Percentiles rank a stretch among this genome's conserved stretches.
Conservation (phyloP, 2,797 vertebrate species). For the Poecilia velifera region DNA sequence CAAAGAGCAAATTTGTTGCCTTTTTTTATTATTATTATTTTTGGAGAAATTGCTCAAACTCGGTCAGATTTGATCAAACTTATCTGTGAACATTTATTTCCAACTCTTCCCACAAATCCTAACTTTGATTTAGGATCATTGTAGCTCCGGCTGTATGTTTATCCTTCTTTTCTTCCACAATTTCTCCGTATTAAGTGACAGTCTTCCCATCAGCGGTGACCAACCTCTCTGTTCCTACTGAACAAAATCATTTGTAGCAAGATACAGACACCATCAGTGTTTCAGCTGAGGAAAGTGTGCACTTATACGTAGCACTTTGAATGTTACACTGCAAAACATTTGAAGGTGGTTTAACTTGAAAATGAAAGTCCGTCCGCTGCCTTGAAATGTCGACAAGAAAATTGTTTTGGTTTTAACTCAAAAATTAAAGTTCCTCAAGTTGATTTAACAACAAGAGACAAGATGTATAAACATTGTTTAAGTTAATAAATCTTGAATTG, state of each 20-base stretch:
- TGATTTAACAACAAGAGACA: too few relatives aligned
- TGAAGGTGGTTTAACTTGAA: too few relatives aligned
- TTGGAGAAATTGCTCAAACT: background rate
- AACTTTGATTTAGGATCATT: background rate
- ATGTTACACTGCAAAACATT: too few relatives aligned
- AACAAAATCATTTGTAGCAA: background rate
- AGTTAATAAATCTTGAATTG: too few relatives aligned
- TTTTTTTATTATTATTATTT: background rate
- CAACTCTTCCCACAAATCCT: background rate
- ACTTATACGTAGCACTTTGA: too few relatives aligned
- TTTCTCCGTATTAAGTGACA: background rate
- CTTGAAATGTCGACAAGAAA: too few relatives aligned
- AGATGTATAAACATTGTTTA: too few relatives aligned
- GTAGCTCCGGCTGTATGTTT: background rate
- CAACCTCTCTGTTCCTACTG: background rate
- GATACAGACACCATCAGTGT: background rate
- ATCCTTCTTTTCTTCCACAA: background rate
- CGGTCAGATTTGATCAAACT: background rate
- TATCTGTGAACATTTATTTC: background rate
- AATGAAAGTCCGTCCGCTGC: too few relatives aligned
- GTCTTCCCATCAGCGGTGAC: background rate
- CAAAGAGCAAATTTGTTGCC: background rate
- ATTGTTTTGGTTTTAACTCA: background rate
- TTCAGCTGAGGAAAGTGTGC: background rate
- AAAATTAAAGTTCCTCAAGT: too few relatives aligned